These are phyloP conservation scores for Psittacula cyanocephala DNA, from an alignment of 2,113 vertebrate species.

Conservation along the genomic window DNA sequence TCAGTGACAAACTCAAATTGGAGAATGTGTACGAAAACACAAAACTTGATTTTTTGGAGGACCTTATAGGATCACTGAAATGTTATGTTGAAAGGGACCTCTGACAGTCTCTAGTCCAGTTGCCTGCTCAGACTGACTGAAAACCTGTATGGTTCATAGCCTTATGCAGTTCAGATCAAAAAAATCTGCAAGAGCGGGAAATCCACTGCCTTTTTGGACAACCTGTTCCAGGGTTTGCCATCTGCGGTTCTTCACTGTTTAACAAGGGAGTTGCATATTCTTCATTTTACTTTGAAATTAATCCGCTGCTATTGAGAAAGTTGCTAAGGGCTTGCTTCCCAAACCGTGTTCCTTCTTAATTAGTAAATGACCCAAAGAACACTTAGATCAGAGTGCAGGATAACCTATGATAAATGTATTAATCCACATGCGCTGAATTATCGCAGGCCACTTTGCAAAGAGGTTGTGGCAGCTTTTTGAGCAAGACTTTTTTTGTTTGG, in stretches of 20 bases:
- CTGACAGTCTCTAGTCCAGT: not conserved
- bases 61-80: not conserved
- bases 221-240: not conserved
- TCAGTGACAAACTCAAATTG: not conserved
- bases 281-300: not conserved
- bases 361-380: not conserved
- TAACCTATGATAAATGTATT: not conserved
- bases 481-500: not conserved
- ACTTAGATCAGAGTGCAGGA: not conserved
- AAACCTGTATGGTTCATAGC: not conserved
- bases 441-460: not conserved
- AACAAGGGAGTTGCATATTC: not conserved
- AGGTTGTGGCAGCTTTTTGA: not conserved
- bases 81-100: not conserved
- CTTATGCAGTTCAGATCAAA: not conserved
- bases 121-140: not conserved
- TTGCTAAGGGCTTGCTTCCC: not conserved
- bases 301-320: not conserved
- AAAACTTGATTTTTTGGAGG: not conserved
- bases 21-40: not conserved
- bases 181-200: not conserved
- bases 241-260: not conserved
- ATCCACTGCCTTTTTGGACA: not conserved
- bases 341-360: not conserved
- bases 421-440: not conserved